These are phyloP conservation scores for Dysdera silvatica DNA, from an alignment of 1,140 invertebrate genomes.

Conservation along the genomic window DNA sequence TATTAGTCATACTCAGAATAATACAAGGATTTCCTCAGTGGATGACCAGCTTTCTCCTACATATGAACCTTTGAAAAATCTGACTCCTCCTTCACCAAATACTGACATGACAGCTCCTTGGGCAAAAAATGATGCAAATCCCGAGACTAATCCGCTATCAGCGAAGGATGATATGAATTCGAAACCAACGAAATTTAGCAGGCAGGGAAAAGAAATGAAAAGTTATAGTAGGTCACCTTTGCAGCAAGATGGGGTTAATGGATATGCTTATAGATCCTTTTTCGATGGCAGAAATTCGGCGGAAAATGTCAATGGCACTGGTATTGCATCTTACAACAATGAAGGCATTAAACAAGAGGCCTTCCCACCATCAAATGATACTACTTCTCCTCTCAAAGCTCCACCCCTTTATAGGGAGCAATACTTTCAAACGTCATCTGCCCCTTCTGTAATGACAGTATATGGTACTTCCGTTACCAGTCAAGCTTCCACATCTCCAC, in stretches of 20 bases:
- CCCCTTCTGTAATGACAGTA: not conserved
- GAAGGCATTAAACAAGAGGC: slow-evolving; percentile 3
- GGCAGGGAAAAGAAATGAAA: no score
- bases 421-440: slow-evolving; percentile 12
- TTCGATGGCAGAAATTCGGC: slow-evolving; percentile 4
- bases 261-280: slow-evolving; percentile 7
- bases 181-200: no score
- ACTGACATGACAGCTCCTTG: slow-evolving; percentile 10
- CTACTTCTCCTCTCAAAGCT: not conserved
- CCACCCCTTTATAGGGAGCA: not conserved
- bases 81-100: slow-evolving; percentile 15
- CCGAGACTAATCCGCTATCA: no score
- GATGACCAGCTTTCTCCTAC: slow-evolving; percentile 14
- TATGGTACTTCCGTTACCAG: not conserved
- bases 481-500: not conserved
- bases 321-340: slow-evolving; percentile 1
- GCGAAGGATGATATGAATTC: no score
- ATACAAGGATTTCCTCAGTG: no score
- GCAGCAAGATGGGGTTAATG: slow-evolving; percentile 4
- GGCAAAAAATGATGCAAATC: slow-evolving; percentile 9
- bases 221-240: no score
- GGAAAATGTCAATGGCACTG: not conserved
- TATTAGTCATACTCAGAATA: no score
- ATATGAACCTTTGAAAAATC: slow-evolving; percentile 15
- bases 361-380: not conserved